Percentiles rank a stretch among this genome's conserved stretches.
phyloP scores from a whole-genome alignment of 2,113 vertebrate species.

The Carollia perspicillata region DNA sequence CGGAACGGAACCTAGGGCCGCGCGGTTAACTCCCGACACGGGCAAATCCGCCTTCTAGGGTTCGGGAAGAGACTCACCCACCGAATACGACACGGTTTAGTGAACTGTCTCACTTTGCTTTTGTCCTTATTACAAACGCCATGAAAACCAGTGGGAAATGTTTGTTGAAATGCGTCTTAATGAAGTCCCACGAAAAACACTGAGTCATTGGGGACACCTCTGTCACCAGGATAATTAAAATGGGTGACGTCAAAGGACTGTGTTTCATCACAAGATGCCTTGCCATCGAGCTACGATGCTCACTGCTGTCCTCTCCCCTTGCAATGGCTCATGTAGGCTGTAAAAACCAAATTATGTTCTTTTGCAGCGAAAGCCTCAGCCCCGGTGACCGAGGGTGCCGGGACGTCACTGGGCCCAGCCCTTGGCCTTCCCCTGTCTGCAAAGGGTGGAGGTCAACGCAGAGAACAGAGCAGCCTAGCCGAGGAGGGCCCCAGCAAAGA shows the following conservation, averaged over 20 bases:
- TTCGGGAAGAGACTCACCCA: background rate
- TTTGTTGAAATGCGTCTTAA: conserved; percentile 57
- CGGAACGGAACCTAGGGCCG: background rate
- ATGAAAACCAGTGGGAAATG: conserved; percentile 61
- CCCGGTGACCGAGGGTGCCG: background rate
- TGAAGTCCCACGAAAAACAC: conserved; percentile 4
- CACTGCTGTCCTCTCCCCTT: background rate
- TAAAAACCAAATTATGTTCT: background rate
- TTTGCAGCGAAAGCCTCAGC: background rate
- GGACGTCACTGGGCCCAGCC: rapidly evolving
- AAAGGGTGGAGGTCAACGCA: rapidly evolving
- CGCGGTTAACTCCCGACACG: background rate
- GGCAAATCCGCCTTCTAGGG: background rate
- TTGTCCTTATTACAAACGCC: conserved; percentile 16
- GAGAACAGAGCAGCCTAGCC: rapidly evolving
- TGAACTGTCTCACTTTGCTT: background rate
- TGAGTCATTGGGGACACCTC: conserved; percentile 56
- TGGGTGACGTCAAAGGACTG: conserved; percentile 9
- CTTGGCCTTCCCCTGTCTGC: rapidly evolving
- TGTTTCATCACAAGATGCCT: conserved; percentile 24
- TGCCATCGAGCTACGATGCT: background rate
- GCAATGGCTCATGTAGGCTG: background rate
- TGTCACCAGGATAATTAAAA: conserved; percentile 62
- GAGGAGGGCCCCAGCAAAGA: background rate
- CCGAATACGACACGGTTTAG: background rate